Percentiles rank a stretch among this genome's conserved stretches.
Evolutionary conservation across 1,140 invertebrate genomes (phyloP).

Genomic region (Drosophila chauvacae): DNA sequence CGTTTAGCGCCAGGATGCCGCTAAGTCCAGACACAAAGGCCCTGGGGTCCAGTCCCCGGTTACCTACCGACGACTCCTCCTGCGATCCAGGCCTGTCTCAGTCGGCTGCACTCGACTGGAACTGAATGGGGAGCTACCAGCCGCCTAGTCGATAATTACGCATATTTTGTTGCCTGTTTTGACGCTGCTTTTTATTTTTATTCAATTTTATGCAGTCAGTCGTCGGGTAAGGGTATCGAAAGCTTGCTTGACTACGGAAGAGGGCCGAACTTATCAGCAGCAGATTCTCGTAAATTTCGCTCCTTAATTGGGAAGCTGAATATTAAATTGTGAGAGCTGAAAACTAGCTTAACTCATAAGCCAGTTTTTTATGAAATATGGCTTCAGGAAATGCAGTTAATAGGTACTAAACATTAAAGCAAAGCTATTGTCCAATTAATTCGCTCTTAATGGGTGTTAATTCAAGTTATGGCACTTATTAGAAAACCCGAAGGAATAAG

Average conservation of each 20-base stretch:
- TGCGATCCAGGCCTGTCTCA: constrained; percentile 14
- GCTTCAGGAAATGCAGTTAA: background rate
- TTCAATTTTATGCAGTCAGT: constrained; percentile 39
- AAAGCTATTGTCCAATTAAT: constrained; percentile 19
- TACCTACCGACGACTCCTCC: constrained; percentile 8
- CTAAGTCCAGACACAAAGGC: constrained; percentile 71
- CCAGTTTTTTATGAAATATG: constrained; percentile 4
- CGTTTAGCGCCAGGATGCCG: constrained; percentile 79
- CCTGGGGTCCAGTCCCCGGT: constrained; percentile 43
- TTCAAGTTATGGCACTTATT: background rate
- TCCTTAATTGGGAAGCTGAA: constrained; percentile 11
- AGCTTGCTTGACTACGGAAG: constrained; percentile 6
- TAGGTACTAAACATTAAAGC: background rate
- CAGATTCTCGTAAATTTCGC: constrained; percentile 24
- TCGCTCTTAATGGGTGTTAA: background rate
- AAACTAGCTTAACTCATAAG: constrained; percentile 9
- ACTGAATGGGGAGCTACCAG: constrained; percentile 45
- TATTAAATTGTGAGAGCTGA: constrained; percentile 11
- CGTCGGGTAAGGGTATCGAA: constrained; percentile 26
- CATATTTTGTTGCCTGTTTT: constrained; percentile 82
- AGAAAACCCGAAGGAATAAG: background rate
- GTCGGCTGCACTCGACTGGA: constrained; percentile 23
- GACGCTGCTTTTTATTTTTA: constrained; percentile 73
- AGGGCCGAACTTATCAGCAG: constrained; percentile 24
- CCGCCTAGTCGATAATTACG: constrained; percentile 73